Base-by-base conservation (phyloP, 1,140 invertebrate genomes). In the Batillaria attramentaria region DNA sequence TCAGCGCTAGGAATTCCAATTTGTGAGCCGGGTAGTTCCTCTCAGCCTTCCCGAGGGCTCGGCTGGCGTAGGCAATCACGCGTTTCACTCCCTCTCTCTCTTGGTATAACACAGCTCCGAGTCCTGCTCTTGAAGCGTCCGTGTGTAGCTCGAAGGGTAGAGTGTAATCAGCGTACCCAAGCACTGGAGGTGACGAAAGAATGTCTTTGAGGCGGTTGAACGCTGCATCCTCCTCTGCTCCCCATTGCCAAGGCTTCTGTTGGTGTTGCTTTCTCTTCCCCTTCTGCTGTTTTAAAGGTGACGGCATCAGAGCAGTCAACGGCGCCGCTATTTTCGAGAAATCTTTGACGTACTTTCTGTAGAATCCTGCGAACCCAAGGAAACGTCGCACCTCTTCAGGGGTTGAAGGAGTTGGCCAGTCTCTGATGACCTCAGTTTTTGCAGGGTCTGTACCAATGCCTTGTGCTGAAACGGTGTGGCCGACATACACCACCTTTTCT, bases 351-450 rank as follows among this genome's bases (percentile, higher is more conserved):
- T 91, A 92, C 79, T 85, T 83, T 3, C 87, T 57, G 80, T 89
- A 89, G 80, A 90, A 92, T 60, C 88, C 87, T 62, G 88, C 77
- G 31, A 93, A 80, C 0, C 92, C 92, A 3, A 93, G 41, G 79
- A 93, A 92, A 20, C 84, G 42, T 54, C 89, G 80, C 0, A 93
- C 46, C 57, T 92, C 87, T 50, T 89, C 88, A 4, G 85, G 76
- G 74, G 78, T 89, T 65, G 73, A 85, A 42, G 83, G 82, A 16
- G 28, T 57, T 35, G 86, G 80, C 78, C 81, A 87, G 20, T 83
- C 78, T 46, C 74, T 28, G 31, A 92, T 88, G 91, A 81, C n/a
- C n/a, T n/a, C n/a, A n/a, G n/a, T n/a, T 74, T 93, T 92, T 20
- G 83, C 82, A 16, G 89, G 86, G 83, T 88, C 86, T 62, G 90